These are phyloP conservation scores for Coendou prehensilis DNA, from an alignment of 2,797 vertebrate genomes.

Conservation along the genomic window DNA sequence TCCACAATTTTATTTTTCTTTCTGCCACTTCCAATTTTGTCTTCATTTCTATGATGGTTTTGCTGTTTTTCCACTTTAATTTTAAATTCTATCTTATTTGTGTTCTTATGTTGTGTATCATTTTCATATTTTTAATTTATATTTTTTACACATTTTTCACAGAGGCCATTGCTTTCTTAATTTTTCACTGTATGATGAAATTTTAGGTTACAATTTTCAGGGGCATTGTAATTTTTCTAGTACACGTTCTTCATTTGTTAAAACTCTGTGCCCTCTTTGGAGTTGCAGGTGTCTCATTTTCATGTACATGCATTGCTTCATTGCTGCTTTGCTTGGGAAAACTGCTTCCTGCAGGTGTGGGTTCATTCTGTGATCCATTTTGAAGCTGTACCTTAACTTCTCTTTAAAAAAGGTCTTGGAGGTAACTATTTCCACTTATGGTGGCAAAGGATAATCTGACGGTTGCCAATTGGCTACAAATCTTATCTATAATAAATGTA, in stretches of 20 bases:
- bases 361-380: neutral
- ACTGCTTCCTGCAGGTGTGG: neutral
- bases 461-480: neutral
- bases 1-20: neutral
- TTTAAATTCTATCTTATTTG: neutral
- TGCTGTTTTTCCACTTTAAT: neutral
- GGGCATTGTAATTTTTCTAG: neutral
- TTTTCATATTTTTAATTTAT: neutral
- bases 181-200: neutral
- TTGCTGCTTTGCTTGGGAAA: neutral
- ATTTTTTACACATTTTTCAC: neutral
- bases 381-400: neutral
- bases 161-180: neutral
- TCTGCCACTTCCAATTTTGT: neutral
- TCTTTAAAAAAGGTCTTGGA: neutral
- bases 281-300: neutral
- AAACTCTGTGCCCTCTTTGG: neutral
- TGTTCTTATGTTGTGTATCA: neutral
- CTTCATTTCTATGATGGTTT: neutral
- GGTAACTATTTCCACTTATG: neutral
- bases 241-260: neutral
- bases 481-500: neutral
- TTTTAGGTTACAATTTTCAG: neutral
- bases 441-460: neutral
- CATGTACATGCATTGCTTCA: neutral